phyloP scores from a whole-genome alignment of 2,888 invertebrate species.

The Oxyscelio sp. region DNA sequence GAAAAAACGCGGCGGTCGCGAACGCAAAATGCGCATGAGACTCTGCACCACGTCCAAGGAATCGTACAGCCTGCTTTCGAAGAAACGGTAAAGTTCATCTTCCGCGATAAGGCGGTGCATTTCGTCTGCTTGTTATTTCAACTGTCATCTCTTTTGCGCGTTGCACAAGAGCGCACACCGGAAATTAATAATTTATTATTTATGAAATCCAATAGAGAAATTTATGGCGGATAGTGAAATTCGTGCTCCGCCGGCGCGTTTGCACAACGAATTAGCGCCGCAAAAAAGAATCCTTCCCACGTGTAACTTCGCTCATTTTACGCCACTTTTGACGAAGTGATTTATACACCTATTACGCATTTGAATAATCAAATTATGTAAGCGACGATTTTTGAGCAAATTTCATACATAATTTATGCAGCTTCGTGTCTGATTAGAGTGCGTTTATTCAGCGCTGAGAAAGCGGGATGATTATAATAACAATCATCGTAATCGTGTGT shows the following conservation, averaged over 20 bases:
- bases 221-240: constrained; percentile 15
- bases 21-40: constrained; percentile 86
- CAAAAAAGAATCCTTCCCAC: too few species aligned
- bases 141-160: not conserved
- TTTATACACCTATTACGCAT: too few species aligned
- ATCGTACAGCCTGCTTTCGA: constrained; percentile 87
- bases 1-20: constrained; percentile 82
- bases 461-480: too few species aligned
- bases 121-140: constrained; percentile 6
- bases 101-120: constrained; percentile 22
- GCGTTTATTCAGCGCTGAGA: too few species aligned
- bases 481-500: too few species aligned
- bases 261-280: constrained; percentile 35
- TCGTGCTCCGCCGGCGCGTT: constrained; percentile 18
- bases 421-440: too few species aligned
- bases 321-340: too few species aligned
- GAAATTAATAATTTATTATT: constrained; percentile 21
- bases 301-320: too few species aligned
- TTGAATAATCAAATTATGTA: too few species aligned
- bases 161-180: too few species aligned
- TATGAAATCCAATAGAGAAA: constrained; percentile 11
- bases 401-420: too few species aligned
- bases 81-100: constrained; percentile 85
- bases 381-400: too few species aligned
- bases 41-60: constrained; percentile 87